Evolutionary conservation across 1,140 invertebrate genomes (phyloP).

Genomic region (Globodera rostochiensis): DNA sequence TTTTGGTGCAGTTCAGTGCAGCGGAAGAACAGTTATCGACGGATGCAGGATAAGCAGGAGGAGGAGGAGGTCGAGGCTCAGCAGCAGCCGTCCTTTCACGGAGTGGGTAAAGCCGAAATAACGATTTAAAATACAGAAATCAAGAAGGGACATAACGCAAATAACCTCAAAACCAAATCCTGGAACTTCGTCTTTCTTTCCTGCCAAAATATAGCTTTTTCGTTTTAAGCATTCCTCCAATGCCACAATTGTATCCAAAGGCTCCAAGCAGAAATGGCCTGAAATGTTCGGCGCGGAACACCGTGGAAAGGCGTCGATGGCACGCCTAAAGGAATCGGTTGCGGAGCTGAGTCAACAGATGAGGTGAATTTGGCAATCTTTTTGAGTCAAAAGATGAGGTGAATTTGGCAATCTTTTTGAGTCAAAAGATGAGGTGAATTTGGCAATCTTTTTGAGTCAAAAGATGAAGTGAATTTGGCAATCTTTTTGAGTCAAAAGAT

Average conservation of each 20-base stretch:
- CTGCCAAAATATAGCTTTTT: background rate
- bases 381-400: slow-evolving; percentile 28
- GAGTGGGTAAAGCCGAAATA: slow-evolving; percentile 41
- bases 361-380: background rate
- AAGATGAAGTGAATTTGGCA: slow-evolving; percentile 15
- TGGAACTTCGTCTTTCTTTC: no score
- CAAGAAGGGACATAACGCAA: no score
- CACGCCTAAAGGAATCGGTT: slow-evolving; percentile 19
- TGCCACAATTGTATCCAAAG: slow-evolving; percentile 38
- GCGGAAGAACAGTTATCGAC: slow-evolving; percentile 61
- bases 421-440: slow-evolving; percentile 22
- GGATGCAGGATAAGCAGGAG: slow-evolving; percentile 59
- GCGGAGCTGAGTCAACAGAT: slow-evolving; percentile 23
- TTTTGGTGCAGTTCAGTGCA: slow-evolving; percentile 54
- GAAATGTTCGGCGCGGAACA: slow-evolving; percentile 13
- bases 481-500: slow-evolving; percentile 17
- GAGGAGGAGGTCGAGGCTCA: slow-evolving; percentile 34
- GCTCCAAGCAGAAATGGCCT: slow-evolving; percentile 33
- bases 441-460: background rate
- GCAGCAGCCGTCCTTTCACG: slow-evolving; percentile 50
- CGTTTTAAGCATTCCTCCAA: slow-evolving; percentile 44
- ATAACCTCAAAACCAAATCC: no score
- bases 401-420: background rate
- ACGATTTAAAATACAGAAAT: background rate
- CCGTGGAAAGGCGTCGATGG: background rate